Evolutionary conservation across 2,797 vertebrate species (phyloP).

Genomic region (Urosaurus nigricauda): DNA sequence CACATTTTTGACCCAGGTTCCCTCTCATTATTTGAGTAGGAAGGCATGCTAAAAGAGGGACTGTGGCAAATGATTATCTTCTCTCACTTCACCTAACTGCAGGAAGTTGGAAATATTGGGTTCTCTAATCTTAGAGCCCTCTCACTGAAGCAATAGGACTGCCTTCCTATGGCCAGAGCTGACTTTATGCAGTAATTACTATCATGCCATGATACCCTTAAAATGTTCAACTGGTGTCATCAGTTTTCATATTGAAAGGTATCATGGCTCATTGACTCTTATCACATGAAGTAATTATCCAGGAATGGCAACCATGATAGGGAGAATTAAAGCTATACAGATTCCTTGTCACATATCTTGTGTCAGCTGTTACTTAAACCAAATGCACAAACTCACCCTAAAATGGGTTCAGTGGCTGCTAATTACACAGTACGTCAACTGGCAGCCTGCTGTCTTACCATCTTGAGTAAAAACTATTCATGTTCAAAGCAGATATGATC

Average conservation of each 20-base stretch:
- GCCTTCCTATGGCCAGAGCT: not conserved
- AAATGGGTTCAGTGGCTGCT: conserved; percentile 8
- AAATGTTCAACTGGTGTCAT: not conserved
- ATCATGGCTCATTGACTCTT: conserved; percentile 9
- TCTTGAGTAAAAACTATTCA: not conserved
- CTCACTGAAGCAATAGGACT: too few relatives aligned
- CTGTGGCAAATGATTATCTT: too few relatives aligned
- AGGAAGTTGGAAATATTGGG: too few relatives aligned
- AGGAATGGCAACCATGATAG: conserved; percentile 2
- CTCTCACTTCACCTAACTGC: too few relatives aligned
- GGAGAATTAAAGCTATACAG: conserved; percentile 5
- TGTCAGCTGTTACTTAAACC: not conserved
- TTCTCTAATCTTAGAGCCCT: too few relatives aligned
- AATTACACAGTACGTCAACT: not conserved
- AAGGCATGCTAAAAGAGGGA: too few relatives aligned
- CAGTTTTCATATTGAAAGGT: not conserved
- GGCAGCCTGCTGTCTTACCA: not conserved
- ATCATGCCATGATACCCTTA: not conserved
- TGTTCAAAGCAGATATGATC: not conserved
- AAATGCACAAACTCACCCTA: not conserved
- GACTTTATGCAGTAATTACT: not conserved
- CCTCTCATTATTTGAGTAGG: too few relatives aligned
- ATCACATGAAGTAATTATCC: conserved; percentile 9
- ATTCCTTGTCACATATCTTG: not conserved
- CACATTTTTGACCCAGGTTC: too few relatives aligned